phyloP scores from a whole-genome alignment of 2,797 vertebrate genomes.

The Saxicola maurus region DNA sequence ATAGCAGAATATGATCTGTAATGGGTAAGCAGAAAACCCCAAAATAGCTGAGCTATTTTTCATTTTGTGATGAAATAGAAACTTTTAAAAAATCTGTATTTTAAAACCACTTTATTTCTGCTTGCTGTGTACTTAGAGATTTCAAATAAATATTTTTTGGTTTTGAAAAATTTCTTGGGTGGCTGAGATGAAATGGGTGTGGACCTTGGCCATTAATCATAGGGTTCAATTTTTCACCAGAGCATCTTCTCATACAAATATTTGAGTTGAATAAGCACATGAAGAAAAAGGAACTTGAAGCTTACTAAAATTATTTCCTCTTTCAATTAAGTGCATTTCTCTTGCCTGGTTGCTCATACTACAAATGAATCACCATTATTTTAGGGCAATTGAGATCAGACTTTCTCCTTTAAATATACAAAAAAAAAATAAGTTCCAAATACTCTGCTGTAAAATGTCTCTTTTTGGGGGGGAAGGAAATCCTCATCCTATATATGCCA shows the following conservation, averaged over 20 bases:
- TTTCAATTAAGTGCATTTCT: neutral
- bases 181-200: neutral
- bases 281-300: conserved; percentile 5
- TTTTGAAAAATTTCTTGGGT: neutral
- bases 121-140: neutral
- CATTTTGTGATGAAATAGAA: neutral
- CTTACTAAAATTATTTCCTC: conserved; percentile 3
- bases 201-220: neutral
- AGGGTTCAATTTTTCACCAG: neutral
- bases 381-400: neutral
- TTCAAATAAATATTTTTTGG: neutral
- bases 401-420: neutral
- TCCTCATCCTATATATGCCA: neutral
- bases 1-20: neutral
- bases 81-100: neutral
- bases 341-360: neutral
- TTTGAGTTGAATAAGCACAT: conserved; percentile 11
- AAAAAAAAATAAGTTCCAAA: neutral
- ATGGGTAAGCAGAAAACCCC: neutral
- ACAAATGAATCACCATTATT: neutral
- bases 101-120: neutral
- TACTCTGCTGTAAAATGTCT: neutral
- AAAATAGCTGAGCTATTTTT: neutral
- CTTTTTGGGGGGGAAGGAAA: neutral
- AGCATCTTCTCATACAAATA: conserved; percentile 6